These are phyloP conservation scores for Enteromius viviparus DNA, from an alignment of 2,797 vertebrate genomes.

Conservation along the genomic window DNA sequence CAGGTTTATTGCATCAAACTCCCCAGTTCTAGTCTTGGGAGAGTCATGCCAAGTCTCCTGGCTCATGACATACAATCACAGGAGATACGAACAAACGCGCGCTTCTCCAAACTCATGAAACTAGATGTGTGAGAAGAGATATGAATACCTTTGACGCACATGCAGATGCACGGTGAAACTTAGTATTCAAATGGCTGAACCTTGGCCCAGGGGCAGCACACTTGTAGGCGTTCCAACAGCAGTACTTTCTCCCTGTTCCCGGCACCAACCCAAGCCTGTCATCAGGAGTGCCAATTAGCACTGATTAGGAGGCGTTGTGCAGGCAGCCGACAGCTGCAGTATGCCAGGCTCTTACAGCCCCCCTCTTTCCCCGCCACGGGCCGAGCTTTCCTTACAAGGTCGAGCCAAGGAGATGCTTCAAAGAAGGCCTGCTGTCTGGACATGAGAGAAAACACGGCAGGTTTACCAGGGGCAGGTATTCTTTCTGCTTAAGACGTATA, in stretches of 20 bases:
- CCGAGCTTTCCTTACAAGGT: conserved; percentile 63
- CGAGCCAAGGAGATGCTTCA: conserved; percentile 68
- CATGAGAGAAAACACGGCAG: conserved; percentile 47
- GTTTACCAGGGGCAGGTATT: conserved; percentile 61
- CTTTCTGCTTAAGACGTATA: conserved; percentile 60
- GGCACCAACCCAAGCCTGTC: conserved; percentile 59
- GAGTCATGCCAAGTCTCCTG: conserved; percentile 43
- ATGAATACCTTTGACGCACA: background rate
- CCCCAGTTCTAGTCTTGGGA: conserved; percentile 2
- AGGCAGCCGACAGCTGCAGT: conserved; percentile 62
- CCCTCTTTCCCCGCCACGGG: conserved; percentile 41
- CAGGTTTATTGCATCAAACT: conserved; percentile 42
- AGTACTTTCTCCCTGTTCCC: conserved; percentile 57
- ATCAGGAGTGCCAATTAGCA: conserved; percentile 72
- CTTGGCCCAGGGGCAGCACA: conserved; percentile 48
- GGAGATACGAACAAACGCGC: background rate
- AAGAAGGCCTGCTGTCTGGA: conserved; percentile 30
- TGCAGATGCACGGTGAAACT: background rate
- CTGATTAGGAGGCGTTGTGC: conserved; percentile 68
- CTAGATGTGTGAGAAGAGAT: background rate
- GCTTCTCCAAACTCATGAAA: conserved; percentile 2
- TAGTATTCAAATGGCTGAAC: conserved; percentile 34
- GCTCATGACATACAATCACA: conserved; percentile 3
- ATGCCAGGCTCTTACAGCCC: conserved; percentile 56
- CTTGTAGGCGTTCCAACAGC: conserved; percentile 51